Base-by-base conservation (phyloP, 2,113 vertebrate species). In the Desmodus rotundus region DNA sequence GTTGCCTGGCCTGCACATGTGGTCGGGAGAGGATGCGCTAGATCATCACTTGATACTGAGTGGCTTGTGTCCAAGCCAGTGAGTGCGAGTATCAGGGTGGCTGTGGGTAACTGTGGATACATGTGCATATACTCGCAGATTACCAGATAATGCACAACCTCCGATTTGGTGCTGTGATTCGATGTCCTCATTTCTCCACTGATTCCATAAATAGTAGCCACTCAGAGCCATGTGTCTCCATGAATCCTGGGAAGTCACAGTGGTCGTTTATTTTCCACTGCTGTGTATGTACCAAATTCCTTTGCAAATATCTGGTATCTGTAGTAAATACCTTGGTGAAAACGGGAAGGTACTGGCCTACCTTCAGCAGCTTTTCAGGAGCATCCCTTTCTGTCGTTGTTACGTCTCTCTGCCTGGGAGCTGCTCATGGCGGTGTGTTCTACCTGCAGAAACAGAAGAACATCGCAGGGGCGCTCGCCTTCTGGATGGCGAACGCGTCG, bases 401-500 rank as follows among this genome's bases (percentile, higher is more conserved):
- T 1, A 12, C 54, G 1, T 16, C 7, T 11, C 86, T 70, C n/a
- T 38, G 14, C 93, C 81, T 95, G 33, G 20, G 76, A 92, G 87
- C 94, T 74, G 73, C 93, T 97, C 9, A 83, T 58, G 97, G 78
- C 7, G 7, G 2, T 91, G 97, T 56, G 47, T 97, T 97, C 68
- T 97, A 4, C 77, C 98, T 98, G 81, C 99, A 99, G 99, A 99
- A 99, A 95, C 99, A 99, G 98, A 99, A 99, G 98, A 99, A 99
- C 97, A 99, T 99, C 7, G 99, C 99, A 2, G 99, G 99, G 28
- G 99, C 99, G 3, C 99, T 99, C 98, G 99, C 99, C 68, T 99
- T 99, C 98, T 99, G 99, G 99, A 99, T 99, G 99, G 99, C 99
- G 96, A 99, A 99, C 68, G 99, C 99, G 20, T 99, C 99, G 0